A percentile compares a stretch with the other conserved stretches of the same genome.
phyloP scores from a whole-genome alignment of 1,140 invertebrate genomes.

The Leucophenga varia region DNA sequence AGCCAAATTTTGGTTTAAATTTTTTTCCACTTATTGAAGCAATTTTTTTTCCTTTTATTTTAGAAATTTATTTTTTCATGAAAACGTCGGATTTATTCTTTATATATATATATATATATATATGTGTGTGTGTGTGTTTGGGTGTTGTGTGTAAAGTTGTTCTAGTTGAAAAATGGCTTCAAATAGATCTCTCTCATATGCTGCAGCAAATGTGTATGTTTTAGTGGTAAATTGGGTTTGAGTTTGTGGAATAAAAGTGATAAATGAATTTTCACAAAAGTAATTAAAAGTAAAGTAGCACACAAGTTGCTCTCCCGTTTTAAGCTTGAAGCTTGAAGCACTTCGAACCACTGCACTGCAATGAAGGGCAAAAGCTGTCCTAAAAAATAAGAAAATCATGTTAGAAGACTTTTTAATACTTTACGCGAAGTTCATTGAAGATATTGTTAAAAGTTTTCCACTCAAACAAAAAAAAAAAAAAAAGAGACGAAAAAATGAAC shows the following conservation, averaged over 20 bases:
- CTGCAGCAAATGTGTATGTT: no score
- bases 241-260: conserved; percentile 52
- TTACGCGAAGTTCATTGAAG: conserved; percentile 29
- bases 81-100: conserved; percentile 52
- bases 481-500: no score
- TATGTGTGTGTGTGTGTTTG: conserved; percentile 7
- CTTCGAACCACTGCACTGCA: conserved; percentile 4
- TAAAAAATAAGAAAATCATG: no score
- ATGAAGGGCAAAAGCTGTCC: not conserved
- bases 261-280: conserved; percentile 55
- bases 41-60: conserved; percentile 26
- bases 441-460: no score
- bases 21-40: no score
- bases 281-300: conserved; percentile 55
- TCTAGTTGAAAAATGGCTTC: conserved; percentile 46
- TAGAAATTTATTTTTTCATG: conserved; percentile 15
- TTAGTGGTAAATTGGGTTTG: conserved; percentile 8
- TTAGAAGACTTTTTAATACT: conserved; percentile 54
- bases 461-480: no score
- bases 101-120: no score
- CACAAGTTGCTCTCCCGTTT: no score
- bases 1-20: no score
- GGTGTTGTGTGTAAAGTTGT: conserved; percentile 37
- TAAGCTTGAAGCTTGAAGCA: no score
- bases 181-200: conserved; percentile 35